Percentiles rank a stretch among this genome's conserved stretches.
Conservation (phyloP, 2,888 invertebrate genomes). For the Cantharis nigra region DNA sequence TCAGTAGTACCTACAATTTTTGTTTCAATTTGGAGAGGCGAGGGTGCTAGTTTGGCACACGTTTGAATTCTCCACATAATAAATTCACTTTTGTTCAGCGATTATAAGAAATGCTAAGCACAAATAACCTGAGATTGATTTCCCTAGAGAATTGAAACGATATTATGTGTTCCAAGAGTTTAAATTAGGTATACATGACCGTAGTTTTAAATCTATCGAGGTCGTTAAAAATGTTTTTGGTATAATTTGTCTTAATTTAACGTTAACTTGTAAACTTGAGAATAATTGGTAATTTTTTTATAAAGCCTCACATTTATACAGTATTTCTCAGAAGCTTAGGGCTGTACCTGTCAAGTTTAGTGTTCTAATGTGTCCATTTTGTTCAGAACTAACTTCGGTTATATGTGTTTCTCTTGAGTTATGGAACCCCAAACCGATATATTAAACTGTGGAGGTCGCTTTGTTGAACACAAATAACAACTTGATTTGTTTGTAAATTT, state of each 20-base stretch:
- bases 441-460: conserved; percentile 35
- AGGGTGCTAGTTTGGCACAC: too few relatives aligned
- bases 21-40: neutral
- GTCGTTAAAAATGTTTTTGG: neutral
- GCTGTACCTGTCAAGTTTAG: conserved; percentile 43
- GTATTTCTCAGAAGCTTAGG: conserved; percentile 39
- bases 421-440: conserved; percentile 35
- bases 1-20: neutral
- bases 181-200: neutral
- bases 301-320: conserved; percentile 25
- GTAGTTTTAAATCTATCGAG: neutral
- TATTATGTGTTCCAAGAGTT: neutral
- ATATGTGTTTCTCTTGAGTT: conserved; percentile 37
- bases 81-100: neutral
- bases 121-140: neutral
- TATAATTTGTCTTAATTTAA: neutral
- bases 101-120: neutral
- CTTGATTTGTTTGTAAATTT: neutral
- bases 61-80: neutral
- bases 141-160: neutral
- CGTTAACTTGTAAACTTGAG: conserved; percentile 2
- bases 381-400: conserved; percentile 39
- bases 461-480: neutral
- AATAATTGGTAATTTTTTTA: conserved; percentile 6
- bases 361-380: conserved; percentile 40